Percentiles rank a stretch among this genome's conserved stretches.
These are phyloP conservation scores for Amiota mariae DNA, from an alignment of 2,888 invertebrate species.

Conservation along the genomic window DNA sequence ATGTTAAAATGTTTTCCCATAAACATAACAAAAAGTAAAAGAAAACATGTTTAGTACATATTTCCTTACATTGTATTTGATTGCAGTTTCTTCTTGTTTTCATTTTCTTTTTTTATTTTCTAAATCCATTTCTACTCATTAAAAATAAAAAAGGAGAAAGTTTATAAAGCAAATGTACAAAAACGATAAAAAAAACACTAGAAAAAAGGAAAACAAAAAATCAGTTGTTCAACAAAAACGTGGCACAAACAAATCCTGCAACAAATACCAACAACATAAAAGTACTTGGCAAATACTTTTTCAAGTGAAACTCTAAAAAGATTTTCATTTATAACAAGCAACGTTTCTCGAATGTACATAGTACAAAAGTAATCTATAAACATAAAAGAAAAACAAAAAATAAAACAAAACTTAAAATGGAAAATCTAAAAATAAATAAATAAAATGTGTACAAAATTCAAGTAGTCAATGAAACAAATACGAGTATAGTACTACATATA, in stretches of 20 bases:
- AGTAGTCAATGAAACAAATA: background rate
- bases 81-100: background rate
- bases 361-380: background rate
- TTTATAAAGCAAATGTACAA: slow-evolving; percentile 54
- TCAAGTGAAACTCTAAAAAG: slow-evolving; percentile 51
- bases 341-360: too few relatives aligned
- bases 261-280: slow-evolving; percentile 30
- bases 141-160: slow-evolving; percentile 61
- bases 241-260: slow-evolving; percentile 32
- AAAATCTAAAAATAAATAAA: background rate
- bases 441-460: background rate
- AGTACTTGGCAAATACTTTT: slow-evolving; percentile 21
- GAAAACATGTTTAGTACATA: too few relatives aligned
- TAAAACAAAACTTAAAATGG: background rate
- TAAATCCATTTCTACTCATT: slow-evolving; percentile 58
- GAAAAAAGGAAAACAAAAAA: slow-evolving; percentile 17
- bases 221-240: slow-evolving; percentile 33
- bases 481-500: background rate
- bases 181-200: slow-evolving; percentile 37
- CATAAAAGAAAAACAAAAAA: background rate
- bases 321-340: slow-evolving; percentile 67
- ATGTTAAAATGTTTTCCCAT: background rate
- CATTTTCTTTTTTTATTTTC: background rate
- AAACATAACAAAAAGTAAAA: too few relatives aligned
- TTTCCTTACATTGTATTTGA: too few relatives aligned